Conservation (phyloP, 2,113 vertebrate genomes). For the Mixornis gularis region DNA sequence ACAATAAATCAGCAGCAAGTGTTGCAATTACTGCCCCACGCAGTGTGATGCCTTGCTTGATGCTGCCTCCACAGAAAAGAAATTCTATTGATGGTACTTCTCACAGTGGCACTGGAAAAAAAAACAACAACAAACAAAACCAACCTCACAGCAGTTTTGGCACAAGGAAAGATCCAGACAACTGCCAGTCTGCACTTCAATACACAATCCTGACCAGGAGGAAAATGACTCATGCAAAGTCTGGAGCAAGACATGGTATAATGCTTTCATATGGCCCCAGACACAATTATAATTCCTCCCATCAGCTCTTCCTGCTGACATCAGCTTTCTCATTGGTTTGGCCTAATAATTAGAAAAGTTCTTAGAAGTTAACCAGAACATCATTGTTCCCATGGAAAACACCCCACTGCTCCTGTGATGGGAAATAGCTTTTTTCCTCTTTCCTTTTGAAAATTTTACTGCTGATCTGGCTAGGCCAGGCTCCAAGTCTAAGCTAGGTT, state of each 20-base stretch:
- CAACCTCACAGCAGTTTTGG: slow-evolving; percentile 53
- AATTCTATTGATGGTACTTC: slow-evolving; percentile 39
- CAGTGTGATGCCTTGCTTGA: slow-evolving; percentile 20
- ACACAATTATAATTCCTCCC: slow-evolving; percentile 62
- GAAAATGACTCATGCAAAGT: slow-evolving; percentile 59
- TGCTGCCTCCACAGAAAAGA: slow-evolving; percentile 27
- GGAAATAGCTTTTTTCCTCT: slow-evolving; percentile 56
- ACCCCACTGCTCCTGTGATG: slow-evolving; percentile 59
- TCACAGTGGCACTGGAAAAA: slow-evolving; percentile 37
- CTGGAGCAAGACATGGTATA: slow-evolving; percentile 57
- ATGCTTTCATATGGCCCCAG: slow-evolving; percentile 59
- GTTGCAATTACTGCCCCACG: slow-evolving; percentile 35
- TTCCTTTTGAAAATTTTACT: slow-evolving; percentile 62
- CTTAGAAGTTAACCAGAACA: slow-evolving; percentile 64
- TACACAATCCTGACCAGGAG: slow-evolving; percentile 54
- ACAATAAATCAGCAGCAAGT: slow-evolving; percentile 49
- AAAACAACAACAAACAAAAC: slow-evolving; percentile 20
- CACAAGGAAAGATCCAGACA: slow-evolving; percentile 32
- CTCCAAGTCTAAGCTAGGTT: slow-evolving; percentile 53
- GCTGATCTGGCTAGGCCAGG: slow-evolving; percentile 58
- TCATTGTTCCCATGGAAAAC: slow-evolving; percentile 64
- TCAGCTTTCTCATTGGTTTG: slow-evolving; percentile 59
- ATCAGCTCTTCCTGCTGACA: slow-evolving; percentile 59
- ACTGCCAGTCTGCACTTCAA: slow-evolving; percentile 56
- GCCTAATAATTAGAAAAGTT: slow-evolving; percentile 63